These are phyloP conservation scores for Strix uralensis DNA, from an alignment of 2,113 vertebrate species.

Conservation along the genomic window DNA sequence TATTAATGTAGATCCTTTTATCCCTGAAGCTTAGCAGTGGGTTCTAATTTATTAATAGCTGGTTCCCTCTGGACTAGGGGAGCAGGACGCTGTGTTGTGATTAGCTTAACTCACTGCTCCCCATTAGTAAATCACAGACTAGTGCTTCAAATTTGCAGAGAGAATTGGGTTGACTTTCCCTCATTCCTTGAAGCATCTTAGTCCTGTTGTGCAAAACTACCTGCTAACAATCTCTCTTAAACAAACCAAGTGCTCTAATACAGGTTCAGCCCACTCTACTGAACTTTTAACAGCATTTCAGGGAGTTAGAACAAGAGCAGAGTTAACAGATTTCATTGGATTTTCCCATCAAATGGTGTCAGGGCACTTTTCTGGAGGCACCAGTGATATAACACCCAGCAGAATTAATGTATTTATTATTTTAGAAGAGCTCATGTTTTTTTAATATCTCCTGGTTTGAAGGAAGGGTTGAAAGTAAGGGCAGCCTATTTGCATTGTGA, in stretches of 20 bases:
- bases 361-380: neutral
- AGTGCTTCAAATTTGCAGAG: neutral
- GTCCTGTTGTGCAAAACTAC: neutral
- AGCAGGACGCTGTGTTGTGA: neutral
- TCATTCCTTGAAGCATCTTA: neutral
- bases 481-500: constrained; percentile 74
- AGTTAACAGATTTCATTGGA: neutral
- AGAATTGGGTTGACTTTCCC: neutral
- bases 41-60: constrained; percentile 58
- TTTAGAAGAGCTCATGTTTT: constrained; percentile 68
- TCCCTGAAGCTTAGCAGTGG: neutral
- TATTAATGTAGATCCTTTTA: constrained; percentile 47
- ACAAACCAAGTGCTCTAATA: neutral
- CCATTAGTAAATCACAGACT: constrained; percentile 30
- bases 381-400: neutral
- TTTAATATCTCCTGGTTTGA: constrained; percentile 70
- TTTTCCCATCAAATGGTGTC: neutral
- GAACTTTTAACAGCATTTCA: neutral
- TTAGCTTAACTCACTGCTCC: constrained; percentile 29
- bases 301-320: neutral
- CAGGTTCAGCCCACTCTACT: neutral
- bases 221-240: neutral
- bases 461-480: constrained; percentile 74
- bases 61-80: constrained; percentile 4
- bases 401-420: constrained; percentile 54